Evolutionary conservation across 2,113 vertebrate species (phyloP).

Genomic region (Mobula birostris): DNA sequence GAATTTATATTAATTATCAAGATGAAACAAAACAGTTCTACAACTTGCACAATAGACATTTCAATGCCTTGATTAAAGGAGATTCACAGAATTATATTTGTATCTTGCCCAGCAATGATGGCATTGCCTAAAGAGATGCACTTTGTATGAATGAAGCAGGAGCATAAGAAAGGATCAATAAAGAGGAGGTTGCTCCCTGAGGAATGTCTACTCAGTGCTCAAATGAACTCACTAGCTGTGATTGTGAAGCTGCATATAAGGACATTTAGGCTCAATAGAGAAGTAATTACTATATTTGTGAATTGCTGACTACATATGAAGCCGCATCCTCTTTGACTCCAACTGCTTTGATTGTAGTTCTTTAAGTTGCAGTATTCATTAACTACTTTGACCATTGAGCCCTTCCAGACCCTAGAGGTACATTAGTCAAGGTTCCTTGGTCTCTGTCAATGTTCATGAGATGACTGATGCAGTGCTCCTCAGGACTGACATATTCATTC

Average conservation of each 20-base stretch:
- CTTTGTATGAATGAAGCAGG: background rate
- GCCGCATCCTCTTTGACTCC: background rate
- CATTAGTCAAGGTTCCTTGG: background rate
- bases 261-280: background rate
- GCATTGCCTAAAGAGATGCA: background rate
- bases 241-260: background rate
- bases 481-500: background rate
- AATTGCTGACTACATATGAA: background rate
- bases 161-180: background rate
- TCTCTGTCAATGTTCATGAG: background rate
- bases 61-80: background rate
- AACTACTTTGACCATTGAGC: background rate
- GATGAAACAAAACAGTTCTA: background rate
- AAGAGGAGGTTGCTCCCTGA: background rate
- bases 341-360: background rate
- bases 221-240: background rate
- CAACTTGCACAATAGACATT: background rate
- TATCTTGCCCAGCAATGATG: background rate
- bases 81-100: background rate
- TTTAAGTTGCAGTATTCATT: background rate
- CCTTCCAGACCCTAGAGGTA: background rate
- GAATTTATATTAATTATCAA: background rate
- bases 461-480: slow-evolving; percentile 16
- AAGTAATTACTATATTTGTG: background rate
- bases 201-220: background rate